Percentiles rank a stretch among this genome's conserved stretches.
Evolutionary conservation across 2,113 vertebrate genomes (phyloP).

Genomic region (Nothobranchius kuhntae): DNA sequence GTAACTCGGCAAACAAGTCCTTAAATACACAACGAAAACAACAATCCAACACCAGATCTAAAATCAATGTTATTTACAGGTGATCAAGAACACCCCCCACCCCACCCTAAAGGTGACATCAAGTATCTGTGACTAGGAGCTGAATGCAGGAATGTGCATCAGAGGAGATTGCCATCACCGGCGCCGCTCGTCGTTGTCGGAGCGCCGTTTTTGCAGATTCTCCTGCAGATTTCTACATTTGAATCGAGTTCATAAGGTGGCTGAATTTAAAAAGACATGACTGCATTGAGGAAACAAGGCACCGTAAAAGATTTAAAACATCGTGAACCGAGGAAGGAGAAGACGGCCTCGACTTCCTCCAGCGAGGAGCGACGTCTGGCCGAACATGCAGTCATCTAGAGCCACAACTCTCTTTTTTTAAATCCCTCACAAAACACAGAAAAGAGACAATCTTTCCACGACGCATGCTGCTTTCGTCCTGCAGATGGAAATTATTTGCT

Average conservation of each 20-base stretch:
- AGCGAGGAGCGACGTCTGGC: constrained; percentile 46
- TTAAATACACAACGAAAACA: constrained; percentile 51
- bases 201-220: constrained; percentile 69
- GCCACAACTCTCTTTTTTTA: constrained; percentile 5
- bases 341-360: constrained; percentile 19
- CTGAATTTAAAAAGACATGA: constrained; percentile 69
- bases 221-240: constrained; percentile 57
- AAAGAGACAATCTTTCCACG: constrained; percentile 24
- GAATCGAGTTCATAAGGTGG: constrained; percentile 75
- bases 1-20: constrained; percentile 28
- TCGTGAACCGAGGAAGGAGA: constrained; percentile 36
- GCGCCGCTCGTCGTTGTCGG: constrained; percentile 36
- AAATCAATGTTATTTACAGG: constrained; percentile 64
- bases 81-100: constrained; percentile 41
- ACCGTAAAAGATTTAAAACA: constrained; percentile 69
- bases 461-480: constrained; percentile 49
- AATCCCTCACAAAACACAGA: constrained; percentile 42
- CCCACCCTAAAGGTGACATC: constrained; percentile 62
- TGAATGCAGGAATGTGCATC: constrained; percentile 62
- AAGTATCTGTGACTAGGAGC: constrained; percentile 72
- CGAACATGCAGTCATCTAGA: constrained; percentile 3
- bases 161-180: constrained; percentile 71
- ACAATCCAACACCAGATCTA: constrained; percentile 31
- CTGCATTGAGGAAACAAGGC: constrained; percentile 75
- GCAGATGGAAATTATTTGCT: constrained; percentile 44